Evolutionary conservation across 2,113 vertebrate species (phyloP), one percentile per base, ranked within the genome.

Genomic region (Athene cunicularia): DNA sequence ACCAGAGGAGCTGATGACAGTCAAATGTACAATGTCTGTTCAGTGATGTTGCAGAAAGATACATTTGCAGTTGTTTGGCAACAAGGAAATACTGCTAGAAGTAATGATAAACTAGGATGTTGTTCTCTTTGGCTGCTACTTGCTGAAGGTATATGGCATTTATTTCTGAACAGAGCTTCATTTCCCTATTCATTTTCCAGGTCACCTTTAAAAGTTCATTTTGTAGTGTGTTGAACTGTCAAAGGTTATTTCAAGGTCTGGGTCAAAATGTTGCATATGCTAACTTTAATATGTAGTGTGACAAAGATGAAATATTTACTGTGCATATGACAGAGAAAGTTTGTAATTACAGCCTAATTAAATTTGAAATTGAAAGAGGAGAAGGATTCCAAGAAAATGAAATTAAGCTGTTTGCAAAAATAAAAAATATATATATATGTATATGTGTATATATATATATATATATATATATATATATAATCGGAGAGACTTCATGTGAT

Each of bases 371-470:
- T 74, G 77, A 81, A 76, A 28, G 64, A 88, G 56, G 37, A 79
- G 37, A 90, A 82, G 28, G n/a, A 86, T 85, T 95, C 53, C 33
- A 77, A 91, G 80, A 94, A 96, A 96, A 96, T 88, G 41, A 75
- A 89, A 84, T 88, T 77, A 94, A 79, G 33, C 66, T 95, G 73
- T 94, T 97, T 89, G 80, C 66, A 75, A 86, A 95, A 81, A 88
- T 66, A 74, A 85, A 53, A 49, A 5, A 18, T 67, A 27, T 72
- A 32, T 39, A 45, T 45, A 28, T n/a, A n/a, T n/a, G n/a, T n/a
- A n/a, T n/a, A n/a, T n/a, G n/a, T n/a, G n/a, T n/a, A n/a, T n/a
- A n/a, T n/a, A n/a, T n/a, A n/a, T n/a, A n/a, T n/a, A n/a, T n/a
- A n/a, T n/a, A n/a, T n/a, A n/a, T n/a, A n/a, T n/a, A 49, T 6